Evolutionary conservation across 2,888 invertebrate genomes (phyloP).

Genomic region (Chrysina gloriosa): DNA sequence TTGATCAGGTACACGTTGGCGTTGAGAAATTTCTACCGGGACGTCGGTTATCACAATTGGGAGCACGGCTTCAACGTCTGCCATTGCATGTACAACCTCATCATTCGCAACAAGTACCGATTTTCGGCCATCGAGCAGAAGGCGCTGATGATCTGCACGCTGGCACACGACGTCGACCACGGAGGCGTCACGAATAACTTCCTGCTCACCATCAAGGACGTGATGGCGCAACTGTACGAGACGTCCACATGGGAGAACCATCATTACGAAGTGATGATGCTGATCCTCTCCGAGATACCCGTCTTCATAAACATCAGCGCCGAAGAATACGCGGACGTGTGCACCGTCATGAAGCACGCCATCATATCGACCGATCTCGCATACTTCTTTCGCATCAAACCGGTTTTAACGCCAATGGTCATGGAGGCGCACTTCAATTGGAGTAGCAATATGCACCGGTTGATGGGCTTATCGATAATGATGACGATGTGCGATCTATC

Average conservation of each 20-base stretch:
- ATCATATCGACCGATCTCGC: constrained; percentile 73
- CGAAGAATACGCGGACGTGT: constrained; percentile 15
- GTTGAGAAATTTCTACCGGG: constrained; percentile 67
- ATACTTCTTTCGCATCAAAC: constrained; percentile 68
- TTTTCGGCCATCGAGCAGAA: constrained; percentile 68
- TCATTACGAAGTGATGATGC: constrained; percentile 70
- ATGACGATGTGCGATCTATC: constrained; percentile 74
- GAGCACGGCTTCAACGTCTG: constrained; percentile 74
- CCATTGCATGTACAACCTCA: constrained; percentile 71
- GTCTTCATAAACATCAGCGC: constrained; percentile 9
- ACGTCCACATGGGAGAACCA: constrained; percentile 72
- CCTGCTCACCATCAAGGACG: constrained; percentile 68
- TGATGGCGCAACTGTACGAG: constrained; percentile 69
- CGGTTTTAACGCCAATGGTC: constrained; percentile 67
- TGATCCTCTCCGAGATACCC: constrained; percentile 64
- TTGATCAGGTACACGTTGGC: constrained; percentile 68
- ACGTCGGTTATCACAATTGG: constrained; percentile 74
- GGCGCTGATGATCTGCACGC: constrained; percentile 69
- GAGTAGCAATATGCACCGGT: constrained; percentile 66
- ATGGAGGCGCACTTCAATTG: constrained; percentile 67
- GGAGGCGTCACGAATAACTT: constrained; percentile 74
- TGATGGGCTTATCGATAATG: constrained; percentile 67
- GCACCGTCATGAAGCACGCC: constrained; percentile 57
- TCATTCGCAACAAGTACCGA: constrained; percentile 65
- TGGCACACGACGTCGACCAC: constrained; percentile 75